A percentile compares a stretch with the other conserved stretches of the same genome.
phyloP scores from a whole-genome alignment of 1,140 invertebrate species.

The Lamellibrachia luymesi region DNA sequence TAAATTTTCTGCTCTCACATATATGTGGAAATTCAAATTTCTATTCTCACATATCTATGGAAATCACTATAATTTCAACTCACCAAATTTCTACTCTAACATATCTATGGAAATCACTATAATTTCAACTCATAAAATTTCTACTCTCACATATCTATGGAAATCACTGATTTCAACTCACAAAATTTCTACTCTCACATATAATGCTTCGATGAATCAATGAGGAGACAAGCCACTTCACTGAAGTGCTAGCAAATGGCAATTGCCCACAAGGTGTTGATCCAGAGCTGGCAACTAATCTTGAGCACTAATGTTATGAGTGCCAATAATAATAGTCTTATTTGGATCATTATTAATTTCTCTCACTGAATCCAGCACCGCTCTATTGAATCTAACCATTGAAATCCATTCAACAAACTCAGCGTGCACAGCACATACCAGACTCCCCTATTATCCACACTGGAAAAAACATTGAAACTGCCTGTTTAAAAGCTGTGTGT shows the following conservation, averaged over 20 bases:
- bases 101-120: background rate
- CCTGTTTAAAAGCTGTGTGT: background rate
- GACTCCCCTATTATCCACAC: background rate
- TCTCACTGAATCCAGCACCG: background rate
- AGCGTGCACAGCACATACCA: background rate
- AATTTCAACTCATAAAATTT: too few relatives aligned
- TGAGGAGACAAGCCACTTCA: background rate
- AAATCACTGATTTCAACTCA: too few relatives aligned
- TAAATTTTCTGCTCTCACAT: background rate
- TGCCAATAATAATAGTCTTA: slow-evolving; percentile 1
- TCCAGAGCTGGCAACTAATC: background rate
- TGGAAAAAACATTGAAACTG: background rate
- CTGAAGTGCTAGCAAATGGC: background rate
- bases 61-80: background rate
- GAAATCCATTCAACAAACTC: background rate
- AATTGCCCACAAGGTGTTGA: background rate
- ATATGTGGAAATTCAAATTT: background rate
- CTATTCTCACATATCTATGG: background rate
- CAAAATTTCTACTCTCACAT: too few relatives aligned
- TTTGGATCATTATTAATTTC: background rate
- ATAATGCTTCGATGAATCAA: background rate
- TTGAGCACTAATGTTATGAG: background rate
- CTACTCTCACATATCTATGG: too few relatives aligned
- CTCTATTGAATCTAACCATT: background rate
- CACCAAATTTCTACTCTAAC: background rate